phyloP scores from a whole-genome alignment of 2,888 invertebrate genomes.

The Phortica okadai region DNA sequence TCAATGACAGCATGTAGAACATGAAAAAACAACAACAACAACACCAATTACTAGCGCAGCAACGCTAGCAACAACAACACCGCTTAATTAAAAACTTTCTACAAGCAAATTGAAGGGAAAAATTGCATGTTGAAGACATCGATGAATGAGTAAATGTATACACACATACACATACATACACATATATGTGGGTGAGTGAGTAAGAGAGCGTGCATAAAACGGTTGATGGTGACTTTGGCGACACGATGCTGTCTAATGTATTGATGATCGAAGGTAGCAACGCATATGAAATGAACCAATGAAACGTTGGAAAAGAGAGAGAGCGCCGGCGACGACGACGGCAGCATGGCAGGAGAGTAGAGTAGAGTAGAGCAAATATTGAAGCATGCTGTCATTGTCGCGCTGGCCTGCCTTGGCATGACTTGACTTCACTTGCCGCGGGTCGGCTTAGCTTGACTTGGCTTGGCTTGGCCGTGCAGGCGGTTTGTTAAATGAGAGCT shows the following conservation, averaged over 20 bases:
- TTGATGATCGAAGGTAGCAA: neutral
- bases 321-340: no score
- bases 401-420: no score
- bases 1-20: neutral
- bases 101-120: slow-evolving; percentile 21
- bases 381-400: no score
- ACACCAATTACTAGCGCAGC: neutral
- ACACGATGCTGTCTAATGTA: slow-evolving; percentile 5
- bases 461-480: no score
- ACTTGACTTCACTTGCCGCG: no score
- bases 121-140: slow-evolving; percentile 5
- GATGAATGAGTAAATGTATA: neutral
- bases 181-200: neutral
- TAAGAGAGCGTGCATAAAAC: neutral
- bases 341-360: no score
- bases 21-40: neutral
- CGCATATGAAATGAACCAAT: neutral
- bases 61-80: neutral
- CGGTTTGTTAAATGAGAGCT: neutral
- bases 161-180: no score
- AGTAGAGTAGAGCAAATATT: no score
- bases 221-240: neutral
- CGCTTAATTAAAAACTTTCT: slow-evolving; percentile 23
- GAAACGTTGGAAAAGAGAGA: neutral
- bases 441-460: no score